Evolutionary conservation across 2,113 vertebrate species (phyloP).

Genomic region (Proterorhinus semilunaris): DNA sequence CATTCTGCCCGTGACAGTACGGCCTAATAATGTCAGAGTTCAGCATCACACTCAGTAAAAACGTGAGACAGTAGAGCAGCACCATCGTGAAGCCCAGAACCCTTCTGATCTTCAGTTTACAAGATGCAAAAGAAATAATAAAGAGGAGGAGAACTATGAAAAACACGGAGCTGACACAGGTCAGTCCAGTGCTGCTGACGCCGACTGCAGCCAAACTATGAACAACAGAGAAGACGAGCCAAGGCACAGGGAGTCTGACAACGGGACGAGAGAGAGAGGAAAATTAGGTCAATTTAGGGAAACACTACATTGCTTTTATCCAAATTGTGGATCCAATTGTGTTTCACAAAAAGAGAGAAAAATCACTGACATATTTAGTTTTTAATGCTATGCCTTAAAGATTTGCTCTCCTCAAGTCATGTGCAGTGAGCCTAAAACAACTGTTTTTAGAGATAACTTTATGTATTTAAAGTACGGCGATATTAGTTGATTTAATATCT

Average conservation of each 20-base stretch:
- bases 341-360: too few relatives aligned
- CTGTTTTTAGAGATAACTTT: too few relatives aligned
- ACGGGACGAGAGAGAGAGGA: not conserved
- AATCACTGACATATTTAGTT: too few relatives aligned
- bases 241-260: not conserved
- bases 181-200: not conserved
- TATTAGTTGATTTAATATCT: too few relatives aligned
- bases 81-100: not conserved
- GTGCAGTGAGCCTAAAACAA: too few relatives aligned
- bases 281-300: not conserved
- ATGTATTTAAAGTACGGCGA: too few relatives aligned
- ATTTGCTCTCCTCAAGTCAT: too few relatives aligned
- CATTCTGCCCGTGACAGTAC: not conserved
- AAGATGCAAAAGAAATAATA: conserved; percentile 1
- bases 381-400: too few relatives aligned
- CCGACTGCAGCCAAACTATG: not conserved
- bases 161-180: not conserved
- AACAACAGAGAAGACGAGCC: not conserved
- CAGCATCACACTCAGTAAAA: not conserved
- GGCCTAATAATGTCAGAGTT: not conserved
- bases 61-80: not conserved
- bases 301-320: too few relatives aligned
- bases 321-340: too few relatives aligned
- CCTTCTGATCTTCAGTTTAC: conserved; percentile 2
- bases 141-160: not conserved